Base-by-base conservation (phyloP, 2,888 invertebrate species). In the Lamellibrachia columna region DNA sequence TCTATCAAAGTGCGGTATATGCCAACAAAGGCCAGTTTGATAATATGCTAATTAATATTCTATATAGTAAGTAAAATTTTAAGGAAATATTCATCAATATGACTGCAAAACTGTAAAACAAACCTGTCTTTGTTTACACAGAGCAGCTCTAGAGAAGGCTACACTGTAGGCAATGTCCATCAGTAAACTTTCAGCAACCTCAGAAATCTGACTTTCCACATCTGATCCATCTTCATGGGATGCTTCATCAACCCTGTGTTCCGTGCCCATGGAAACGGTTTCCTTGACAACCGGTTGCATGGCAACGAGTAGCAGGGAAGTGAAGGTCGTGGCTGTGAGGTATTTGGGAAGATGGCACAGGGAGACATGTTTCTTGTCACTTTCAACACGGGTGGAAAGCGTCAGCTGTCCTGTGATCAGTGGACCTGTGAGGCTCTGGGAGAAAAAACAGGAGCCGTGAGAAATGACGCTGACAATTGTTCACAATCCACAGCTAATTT, bases 61-160 rank as follows among this genome's bases (percentile, higher is more conserved):
- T 40, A 40, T 40, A 40, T 40, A 40, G 40, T 40, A 1, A 40
- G 40, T 40, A 40, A 1, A 40, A 40, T 55, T 55, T 7, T 55
- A 9, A 55, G 9, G n/a, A 75, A 75, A 75, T n/a, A 22, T 2
- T 15, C 3, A 9, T 55, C 55, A 40, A 22, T 7, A 90, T 40
- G 8, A 60, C 90, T 90, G 52, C 3, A 52, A 53, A 53, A 15
- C 8, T 28, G 40, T 52, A 40, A 15, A 3, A 90, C 91, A 11
- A 60, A 93, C 93, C 90, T 90, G 52, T 91, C 52, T 92, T n/a
- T 75, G 90, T 22, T n/a, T 52, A 9, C 93, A 91, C 22, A 93
- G 53, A 11, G 91, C 52, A 92, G 92, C 90, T 22, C 92, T 75
- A 92, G 91, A 93, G 90, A 60, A 92, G 22, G 91, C 91, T 2